Percentiles rank a stretch among this genome's conserved stretches.
Evolutionary conservation across 2,888 invertebrate genomes (phyloP).

Genomic region (Pristionchus fissidentatus): DNA sequence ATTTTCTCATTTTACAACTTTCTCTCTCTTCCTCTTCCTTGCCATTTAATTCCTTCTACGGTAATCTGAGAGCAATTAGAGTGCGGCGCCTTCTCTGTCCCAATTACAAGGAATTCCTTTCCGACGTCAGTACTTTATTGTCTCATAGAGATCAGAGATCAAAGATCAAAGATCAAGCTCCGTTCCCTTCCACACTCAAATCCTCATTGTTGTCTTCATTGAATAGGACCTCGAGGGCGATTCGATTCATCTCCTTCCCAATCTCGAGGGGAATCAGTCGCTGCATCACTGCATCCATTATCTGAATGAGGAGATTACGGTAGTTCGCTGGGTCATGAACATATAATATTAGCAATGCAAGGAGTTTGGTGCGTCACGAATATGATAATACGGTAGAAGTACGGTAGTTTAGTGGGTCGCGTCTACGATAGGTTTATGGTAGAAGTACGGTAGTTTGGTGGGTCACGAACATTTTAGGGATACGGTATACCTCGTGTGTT

Average conservation of each 20-base stretch:
- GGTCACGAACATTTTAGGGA: background rate
- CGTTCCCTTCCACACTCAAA: background rate
- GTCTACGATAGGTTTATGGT: background rate
- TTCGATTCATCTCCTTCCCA: constrained; percentile 43
- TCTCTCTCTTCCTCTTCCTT: background rate
- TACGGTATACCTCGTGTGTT: constrained; percentile 38
- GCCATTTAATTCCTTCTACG: constrained; percentile 2
- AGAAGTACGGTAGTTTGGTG: background rate
- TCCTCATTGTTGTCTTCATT: constrained; percentile 31
- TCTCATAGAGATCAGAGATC: constrained; percentile 20
- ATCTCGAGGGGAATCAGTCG: constrained; percentile 25
- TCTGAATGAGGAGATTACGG: constrained; percentile 18
- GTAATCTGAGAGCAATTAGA: constrained; percentile 16
- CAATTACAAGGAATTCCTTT: background rate
- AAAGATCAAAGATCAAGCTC: constrained; percentile 17
- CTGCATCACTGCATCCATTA: constrained; percentile 28
- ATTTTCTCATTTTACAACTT: background rate
- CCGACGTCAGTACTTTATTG: constrained; percentile 44
- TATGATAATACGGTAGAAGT: too few relatives aligned
- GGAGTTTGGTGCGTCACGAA: too few relatives aligned
- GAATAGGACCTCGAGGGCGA: constrained; percentile 8
- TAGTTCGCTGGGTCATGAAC: background rate
- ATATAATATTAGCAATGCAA: too few relatives aligned
- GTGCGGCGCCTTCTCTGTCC: background rate
- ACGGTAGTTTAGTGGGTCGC: background rate